Percentiles rank a stretch among this genome's conserved stretches.
These are phyloP conservation scores for Odontophorus gujanensis DNA, from an alignment of 2,113 vertebrate species.

Conservation along the genomic window DNA sequence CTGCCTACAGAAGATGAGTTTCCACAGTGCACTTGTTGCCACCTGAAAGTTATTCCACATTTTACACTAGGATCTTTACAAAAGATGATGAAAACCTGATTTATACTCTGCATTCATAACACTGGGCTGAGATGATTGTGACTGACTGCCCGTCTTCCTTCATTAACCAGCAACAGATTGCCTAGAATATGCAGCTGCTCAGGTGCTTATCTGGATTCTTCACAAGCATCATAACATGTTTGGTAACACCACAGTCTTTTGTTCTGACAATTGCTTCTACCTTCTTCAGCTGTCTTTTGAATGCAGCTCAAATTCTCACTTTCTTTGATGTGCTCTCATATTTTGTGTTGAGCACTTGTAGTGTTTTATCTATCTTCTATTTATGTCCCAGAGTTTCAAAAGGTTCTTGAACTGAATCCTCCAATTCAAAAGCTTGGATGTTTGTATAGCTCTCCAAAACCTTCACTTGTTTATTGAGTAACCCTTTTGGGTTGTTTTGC, in stretches of 20 bases:
- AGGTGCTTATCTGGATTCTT: constrained; percentile 34
- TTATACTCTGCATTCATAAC: constrained; percentile 11
- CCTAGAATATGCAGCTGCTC: constrained; percentile 35
- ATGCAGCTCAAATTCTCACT: neutral
- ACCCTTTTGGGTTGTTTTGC: neutral
- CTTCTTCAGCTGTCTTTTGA: constrained; percentile 19
- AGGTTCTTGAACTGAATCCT: neutral
- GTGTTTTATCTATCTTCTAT: neutral
- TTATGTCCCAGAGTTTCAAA: neutral
- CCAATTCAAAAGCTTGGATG: neutral
- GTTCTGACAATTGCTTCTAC: neutral
- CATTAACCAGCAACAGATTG: constrained; percentile 61
- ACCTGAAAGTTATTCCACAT: neutral
- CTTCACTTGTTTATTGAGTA: neutral
- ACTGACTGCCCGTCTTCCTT: neutral
- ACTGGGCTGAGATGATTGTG: neutral
- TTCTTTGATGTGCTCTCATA: neutral
- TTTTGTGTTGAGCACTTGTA: neutral
- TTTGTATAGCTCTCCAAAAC: constrained; percentile 3
- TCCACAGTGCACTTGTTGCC: neutral
- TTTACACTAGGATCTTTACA: neutral
- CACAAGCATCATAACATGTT: neutral
- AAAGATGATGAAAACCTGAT: constrained; percentile 34
- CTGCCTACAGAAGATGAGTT: neutral
- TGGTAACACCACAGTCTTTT: neutral